Percentiles rank a stretch among this genome's conserved stretches.
phyloP scores from a whole-genome alignment of 2,113 vertebrate species.

The Toxostoma redivivum region DNA sequence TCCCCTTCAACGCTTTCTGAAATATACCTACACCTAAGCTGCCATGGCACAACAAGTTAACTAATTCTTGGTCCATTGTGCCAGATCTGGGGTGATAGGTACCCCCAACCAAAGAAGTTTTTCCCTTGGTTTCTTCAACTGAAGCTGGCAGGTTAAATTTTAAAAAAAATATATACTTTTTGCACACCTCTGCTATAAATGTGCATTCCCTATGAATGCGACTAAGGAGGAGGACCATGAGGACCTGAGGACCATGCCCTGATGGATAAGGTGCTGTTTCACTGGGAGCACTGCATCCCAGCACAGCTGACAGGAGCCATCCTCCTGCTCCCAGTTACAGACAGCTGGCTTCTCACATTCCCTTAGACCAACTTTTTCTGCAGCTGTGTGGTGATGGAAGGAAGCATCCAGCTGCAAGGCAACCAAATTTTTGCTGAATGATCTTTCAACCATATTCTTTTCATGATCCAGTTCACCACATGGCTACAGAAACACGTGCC shows the following conservation, averaged over 20 bases:
- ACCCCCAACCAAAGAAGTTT: neutral
- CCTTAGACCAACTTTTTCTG: neutral
- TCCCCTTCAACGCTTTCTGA: neutral
- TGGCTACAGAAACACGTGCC: neutral
- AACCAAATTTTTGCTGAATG: neutral
- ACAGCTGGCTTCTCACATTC: neutral
- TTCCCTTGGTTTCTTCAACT: neutral
- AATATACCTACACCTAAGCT: neutral
- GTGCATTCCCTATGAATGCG: rapidly evolving
- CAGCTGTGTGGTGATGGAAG: neutral
- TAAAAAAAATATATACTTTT: neutral
- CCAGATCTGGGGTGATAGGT: neutral
- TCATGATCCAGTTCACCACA: neutral
- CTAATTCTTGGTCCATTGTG: neutral
- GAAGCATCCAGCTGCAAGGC: neutral
- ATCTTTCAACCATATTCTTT: neutral
- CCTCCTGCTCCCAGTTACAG: neutral
- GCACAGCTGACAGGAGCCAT: neutral
- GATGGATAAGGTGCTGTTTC: neutral
- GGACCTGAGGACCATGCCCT: neutral
- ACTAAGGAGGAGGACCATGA: neutral
- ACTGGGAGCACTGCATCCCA: neutral
- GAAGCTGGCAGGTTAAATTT: neutral
- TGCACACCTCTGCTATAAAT: neutral
- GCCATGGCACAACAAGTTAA: neutral